Percentiles rank a stretch among this genome's conserved stretches.
These are phyloP conservation scores for Babylonia areolata DNA, from an alignment of 1,140 invertebrate species.

Conservation along the genomic window DNA sequence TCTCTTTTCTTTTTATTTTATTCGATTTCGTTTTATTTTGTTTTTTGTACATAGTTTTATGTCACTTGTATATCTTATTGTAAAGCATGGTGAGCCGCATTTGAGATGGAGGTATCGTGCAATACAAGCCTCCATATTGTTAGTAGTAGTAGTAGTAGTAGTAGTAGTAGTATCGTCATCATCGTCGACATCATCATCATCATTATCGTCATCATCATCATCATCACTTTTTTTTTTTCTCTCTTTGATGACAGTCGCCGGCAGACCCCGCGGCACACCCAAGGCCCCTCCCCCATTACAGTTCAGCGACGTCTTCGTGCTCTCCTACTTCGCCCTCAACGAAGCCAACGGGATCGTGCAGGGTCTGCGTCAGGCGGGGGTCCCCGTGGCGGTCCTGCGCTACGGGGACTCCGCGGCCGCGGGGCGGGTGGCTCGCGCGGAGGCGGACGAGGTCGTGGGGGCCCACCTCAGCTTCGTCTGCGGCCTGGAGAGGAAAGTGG, in stretches of 20 bases:
- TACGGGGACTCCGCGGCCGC: neutral
- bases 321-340: neutral
- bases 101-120: no score
- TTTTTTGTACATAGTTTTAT: no score
- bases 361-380: conserved; percentile 2
- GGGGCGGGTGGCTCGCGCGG: neutral
- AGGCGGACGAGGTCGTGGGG: conserved; percentile 4
- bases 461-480: neutral
- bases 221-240: no score
- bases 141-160: no score
- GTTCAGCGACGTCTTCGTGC: neutral
- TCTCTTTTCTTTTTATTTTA: no score
- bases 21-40: no score
- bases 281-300: neutral
- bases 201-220: no score
- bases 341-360: neutral
- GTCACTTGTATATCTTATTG: no score
- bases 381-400: neutral
- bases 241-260: neutral
- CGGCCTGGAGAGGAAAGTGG: conserved; percentile 16
- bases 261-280: neutral
- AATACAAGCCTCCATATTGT: no score
- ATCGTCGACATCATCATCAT: no score
- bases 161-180: no score
- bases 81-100: no score